Percentiles rank a stretch among this genome's conserved stretches.
phyloP scores from a whole-genome alignment of 2,113 vertebrate species.

The Conger conger region DNA sequence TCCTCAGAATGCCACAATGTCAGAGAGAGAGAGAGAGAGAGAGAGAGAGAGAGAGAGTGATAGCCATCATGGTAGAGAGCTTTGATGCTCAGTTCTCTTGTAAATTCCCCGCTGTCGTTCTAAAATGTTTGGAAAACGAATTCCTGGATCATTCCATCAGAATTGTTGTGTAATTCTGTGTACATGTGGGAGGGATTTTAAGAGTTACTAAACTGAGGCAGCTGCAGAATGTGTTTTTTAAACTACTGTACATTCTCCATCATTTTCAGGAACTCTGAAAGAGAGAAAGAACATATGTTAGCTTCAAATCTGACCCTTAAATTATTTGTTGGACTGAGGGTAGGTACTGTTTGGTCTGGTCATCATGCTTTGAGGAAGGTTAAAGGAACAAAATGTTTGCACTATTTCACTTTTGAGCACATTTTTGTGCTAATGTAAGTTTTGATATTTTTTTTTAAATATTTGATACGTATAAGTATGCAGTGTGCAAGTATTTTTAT shows the following conservation, averaged over 20 bases:
- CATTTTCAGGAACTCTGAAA: conserved; percentile 74
- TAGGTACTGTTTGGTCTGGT: no score
- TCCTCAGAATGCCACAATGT: conserved; percentile 26
- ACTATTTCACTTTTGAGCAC: no score
- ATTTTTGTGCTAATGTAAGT: no score
- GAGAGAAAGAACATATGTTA: not conserved
- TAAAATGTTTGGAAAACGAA: not conserved
- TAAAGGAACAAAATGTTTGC: no score
- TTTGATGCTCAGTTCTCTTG: not conserved
- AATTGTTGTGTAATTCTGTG: not conserved
- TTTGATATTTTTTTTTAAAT: no score
- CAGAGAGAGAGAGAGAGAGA: not conserved
- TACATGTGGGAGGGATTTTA: not conserved
- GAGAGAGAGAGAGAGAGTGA: not conserved
- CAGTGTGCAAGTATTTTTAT: no score
- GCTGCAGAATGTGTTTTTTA: conserved; percentile 53
- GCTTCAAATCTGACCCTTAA: not conserved
- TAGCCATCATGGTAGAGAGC: not conserved
- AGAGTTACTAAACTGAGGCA: not conserved
- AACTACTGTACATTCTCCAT: conserved; percentile 74
- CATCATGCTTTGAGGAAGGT: no score
- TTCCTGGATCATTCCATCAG: not conserved
- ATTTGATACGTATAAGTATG: no score
- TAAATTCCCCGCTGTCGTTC: not conserved
- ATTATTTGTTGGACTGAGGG: no score